Evolutionary conservation across 2,797 vertebrate genomes (phyloP).

Genomic region (Oreochromis grahami): DNA sequence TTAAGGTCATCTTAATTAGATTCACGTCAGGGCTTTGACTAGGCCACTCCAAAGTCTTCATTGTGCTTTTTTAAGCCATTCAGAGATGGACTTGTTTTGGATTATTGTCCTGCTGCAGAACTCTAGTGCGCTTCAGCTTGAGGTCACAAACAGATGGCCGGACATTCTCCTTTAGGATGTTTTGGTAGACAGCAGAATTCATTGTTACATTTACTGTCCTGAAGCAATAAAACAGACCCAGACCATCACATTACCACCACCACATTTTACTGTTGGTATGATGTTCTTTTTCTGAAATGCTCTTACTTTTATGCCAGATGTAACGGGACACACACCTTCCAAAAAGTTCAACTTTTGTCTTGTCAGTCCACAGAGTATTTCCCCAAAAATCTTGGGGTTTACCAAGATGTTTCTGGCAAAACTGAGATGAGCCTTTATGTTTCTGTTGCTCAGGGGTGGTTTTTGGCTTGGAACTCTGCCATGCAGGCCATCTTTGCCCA

Average conservation of each 20-base stretch:
- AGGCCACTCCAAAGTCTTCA: background rate
- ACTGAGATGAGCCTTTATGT: background rate
- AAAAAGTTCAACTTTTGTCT: background rate
- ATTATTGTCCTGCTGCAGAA: background rate
- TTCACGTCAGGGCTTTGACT: background rate
- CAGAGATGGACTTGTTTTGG: background rate
- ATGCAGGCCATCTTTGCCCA: background rate
- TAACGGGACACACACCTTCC: background rate
- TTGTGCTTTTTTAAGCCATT: background rate
- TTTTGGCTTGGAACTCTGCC: background rate
- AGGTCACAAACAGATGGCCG: background rate
- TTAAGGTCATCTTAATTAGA: background rate
- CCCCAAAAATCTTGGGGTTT: background rate
- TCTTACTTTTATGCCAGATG: background rate
- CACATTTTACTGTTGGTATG: background rate
- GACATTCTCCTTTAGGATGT: background rate
- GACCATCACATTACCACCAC: background rate
- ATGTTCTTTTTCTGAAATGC: background rate
- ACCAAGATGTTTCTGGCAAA: background rate
- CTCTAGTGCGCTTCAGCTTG: background rate
- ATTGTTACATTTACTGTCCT: background rate
- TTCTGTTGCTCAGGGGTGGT: background rate
- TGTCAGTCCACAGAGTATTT: background rate
- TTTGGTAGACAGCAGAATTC: background rate
- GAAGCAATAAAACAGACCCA: background rate